phyloP scores from a whole-genome alignment of 2,888 invertebrate species.

The Dichetophora obliterata region DNA sequence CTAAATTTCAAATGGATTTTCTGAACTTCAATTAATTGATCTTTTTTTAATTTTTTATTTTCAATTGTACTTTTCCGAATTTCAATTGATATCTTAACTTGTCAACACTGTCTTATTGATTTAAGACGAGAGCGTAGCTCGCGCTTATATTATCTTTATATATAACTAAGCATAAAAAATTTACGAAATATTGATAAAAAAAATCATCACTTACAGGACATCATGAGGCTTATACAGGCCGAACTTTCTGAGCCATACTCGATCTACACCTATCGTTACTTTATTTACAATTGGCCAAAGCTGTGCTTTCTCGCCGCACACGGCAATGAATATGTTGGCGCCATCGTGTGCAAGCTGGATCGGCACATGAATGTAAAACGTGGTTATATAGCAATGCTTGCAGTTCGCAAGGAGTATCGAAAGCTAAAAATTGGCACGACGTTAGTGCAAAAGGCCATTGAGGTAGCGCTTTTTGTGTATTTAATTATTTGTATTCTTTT shows the following conservation, averaged over 20 bases:
- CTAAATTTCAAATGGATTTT: too few species aligned
- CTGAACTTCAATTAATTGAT: too few species aligned
- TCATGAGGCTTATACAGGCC: slow-evolving; percentile 98
- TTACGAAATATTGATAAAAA: neutral
- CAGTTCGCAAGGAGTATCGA: slow-evolving; percentile 95
- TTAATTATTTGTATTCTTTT: neutral
- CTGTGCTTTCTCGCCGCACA: slow-evolving; percentile 96
- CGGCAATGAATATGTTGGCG: slow-evolving; percentile 91
- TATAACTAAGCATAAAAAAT: too few species aligned
- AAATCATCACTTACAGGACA: slow-evolving; percentile 72
- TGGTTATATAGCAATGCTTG: slow-evolving; percentile 99
- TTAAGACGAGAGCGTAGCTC: too few species aligned
- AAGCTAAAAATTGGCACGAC: slow-evolving; percentile 93
- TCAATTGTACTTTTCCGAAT: too few species aligned
- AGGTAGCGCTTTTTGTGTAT: slow-evolving; percentile 67
- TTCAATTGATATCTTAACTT: too few species aligned
- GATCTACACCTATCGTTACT: slow-evolving; percentile 99
- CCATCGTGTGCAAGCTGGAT: slow-evolving; percentile 98
- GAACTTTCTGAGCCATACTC: slow-evolving; percentile 99
- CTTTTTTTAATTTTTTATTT: too few species aligned
- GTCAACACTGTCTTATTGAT: too few species aligned
- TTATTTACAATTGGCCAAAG: slow-evolving; percentile 99
- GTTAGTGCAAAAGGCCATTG: slow-evolving; percentile 83
- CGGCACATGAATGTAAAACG: slow-evolving; percentile 91
- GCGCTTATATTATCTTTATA: too few species aligned